phyloP scores from a whole-genome alignment of 2,113 vertebrate genomes.

The Lethenteron reissneri region DNA sequence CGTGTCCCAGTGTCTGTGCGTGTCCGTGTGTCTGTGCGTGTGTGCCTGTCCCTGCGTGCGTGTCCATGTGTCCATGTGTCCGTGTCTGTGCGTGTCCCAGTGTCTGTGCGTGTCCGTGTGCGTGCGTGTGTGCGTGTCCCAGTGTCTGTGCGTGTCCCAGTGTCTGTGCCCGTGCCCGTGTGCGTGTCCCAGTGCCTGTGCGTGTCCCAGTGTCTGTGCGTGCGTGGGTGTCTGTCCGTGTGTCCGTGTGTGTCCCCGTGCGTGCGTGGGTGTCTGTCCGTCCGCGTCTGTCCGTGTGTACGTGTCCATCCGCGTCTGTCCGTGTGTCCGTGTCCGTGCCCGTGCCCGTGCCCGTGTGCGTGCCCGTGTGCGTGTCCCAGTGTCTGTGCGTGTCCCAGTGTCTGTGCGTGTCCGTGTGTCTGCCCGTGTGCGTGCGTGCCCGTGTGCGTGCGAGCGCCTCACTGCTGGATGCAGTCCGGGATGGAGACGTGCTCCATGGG shows the following conservation, averaged over 20 bases:
- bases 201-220: not conserved
- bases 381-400: not conserved
- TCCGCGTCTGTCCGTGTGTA: no score
- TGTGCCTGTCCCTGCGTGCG: not conserved
- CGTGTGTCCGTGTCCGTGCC: not conserved
- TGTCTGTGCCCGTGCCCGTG: no score
- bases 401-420: not conserved
- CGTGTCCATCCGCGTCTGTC: no score
- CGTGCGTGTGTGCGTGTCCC: not conserved
- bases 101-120: not conserved
- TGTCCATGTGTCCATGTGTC: not conserved
- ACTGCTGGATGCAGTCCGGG: conserved; percentile 69
- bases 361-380: not conserved
- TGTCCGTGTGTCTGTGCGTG: not conserved
- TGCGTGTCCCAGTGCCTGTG: no score
- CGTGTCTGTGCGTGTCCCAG: no score
- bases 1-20: not conserved
- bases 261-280: no score
- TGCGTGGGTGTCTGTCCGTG: not conserved
- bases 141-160: no score
- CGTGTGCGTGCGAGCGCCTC: conserved; percentile 17
- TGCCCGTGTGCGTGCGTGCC: not conserved
- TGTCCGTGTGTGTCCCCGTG: not conserved
- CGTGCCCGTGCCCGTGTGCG: not conserved
- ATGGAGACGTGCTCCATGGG: conserved; percentile 93